Evolutionary conservation across 2,797 vertebrate genomes (phyloP), one percentile per base, ranked within the genome.

Genomic region (Enteromius viviparus): DNA sequence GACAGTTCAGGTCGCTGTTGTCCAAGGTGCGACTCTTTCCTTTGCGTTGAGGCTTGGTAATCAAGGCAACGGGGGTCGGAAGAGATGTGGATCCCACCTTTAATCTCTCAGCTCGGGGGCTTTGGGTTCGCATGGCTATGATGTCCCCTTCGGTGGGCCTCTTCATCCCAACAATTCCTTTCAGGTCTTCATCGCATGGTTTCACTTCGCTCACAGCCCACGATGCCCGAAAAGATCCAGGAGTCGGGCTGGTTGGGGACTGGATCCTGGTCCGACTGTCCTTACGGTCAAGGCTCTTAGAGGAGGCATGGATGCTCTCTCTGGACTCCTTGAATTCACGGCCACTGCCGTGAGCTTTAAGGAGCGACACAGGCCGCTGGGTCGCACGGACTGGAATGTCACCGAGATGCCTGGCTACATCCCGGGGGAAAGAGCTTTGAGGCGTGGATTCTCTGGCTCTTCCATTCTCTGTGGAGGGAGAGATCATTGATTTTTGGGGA

Each of bases 11-110:
- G 90, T 99, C 97, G 68, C 97, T 98, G 93, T 98, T 98, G 84
- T 99, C 97, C 94, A 99, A 89, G 10, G 97, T 99, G 84, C 97
- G 97, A 89, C 97, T 99, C 88, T 98, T 98, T 8, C 96, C 95
- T 90, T 97, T 98, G 84, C 96, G 95, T n/a, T 93, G 91, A 0
- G 92, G 91, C 88, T 94, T 94, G 60, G 91, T 45, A 3, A 82
- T 87, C 45, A 91, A 91, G 23, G 79, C 91, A 0, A 87, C 87
- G 0, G 95, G 93, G 1, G 88, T 92, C 0, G 95, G 95, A 1
- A 96, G 89, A 11, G 95, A 95, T 9, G 92, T 88, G 0, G 94
- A 95, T 0, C 94, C 93, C 0, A 92, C 88, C 87, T 94, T 94
- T 66, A 95, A 87, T 10, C 92, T 94, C 4, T 95, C 97, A 32